A percentile compares a stretch with the other conserved stretches of the same genome.
phyloP scores from a whole-genome alignment of 2,113 vertebrate genomes.

The Semicossyphus pulcher region DNA sequence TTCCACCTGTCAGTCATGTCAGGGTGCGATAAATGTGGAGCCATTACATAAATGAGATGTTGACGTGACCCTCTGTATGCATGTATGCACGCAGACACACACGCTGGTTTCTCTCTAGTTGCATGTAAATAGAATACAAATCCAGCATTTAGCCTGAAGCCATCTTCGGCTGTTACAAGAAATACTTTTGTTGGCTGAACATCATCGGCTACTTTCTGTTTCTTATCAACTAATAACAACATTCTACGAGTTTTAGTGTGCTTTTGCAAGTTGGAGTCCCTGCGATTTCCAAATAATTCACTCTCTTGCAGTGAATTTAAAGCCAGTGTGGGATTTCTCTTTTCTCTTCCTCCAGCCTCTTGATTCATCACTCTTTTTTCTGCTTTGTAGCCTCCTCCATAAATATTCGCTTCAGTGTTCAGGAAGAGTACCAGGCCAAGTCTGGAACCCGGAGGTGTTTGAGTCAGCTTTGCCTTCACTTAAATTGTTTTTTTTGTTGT shows the following conservation, averaged over 20 bases:
- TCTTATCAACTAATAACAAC: neutral
- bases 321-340: too few species aligned
- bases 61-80: slow-evolving; percentile 62
- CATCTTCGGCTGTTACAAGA: neutral
- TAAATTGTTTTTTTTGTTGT: too few species aligned
- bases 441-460: too few species aligned
- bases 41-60: slow-evolving; percentile 82
- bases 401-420: too few species aligned
- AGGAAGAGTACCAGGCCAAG: too few species aligned
- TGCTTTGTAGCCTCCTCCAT: too few species aligned
- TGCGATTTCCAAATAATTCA: neutral
- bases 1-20: slow-evolving; percentile 77
- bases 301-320: too few species aligned
- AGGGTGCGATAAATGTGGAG: slow-evolving; percentile 66
- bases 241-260: neutral
- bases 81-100: slow-evolving; percentile 31
- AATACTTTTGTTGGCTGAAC: neutral
- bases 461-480: too few species aligned
- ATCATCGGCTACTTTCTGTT: neutral
- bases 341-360: too few species aligned
- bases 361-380: too few species aligned
- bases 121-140: slow-evolving; percentile 50
- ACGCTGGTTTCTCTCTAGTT: slow-evolving; percentile 25
- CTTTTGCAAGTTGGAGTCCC: neutral
- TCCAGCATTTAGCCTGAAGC: neutral